Conservation (phyloP, 2,888 invertebrate genomes). For the Neoascia interrupta region DNA sequence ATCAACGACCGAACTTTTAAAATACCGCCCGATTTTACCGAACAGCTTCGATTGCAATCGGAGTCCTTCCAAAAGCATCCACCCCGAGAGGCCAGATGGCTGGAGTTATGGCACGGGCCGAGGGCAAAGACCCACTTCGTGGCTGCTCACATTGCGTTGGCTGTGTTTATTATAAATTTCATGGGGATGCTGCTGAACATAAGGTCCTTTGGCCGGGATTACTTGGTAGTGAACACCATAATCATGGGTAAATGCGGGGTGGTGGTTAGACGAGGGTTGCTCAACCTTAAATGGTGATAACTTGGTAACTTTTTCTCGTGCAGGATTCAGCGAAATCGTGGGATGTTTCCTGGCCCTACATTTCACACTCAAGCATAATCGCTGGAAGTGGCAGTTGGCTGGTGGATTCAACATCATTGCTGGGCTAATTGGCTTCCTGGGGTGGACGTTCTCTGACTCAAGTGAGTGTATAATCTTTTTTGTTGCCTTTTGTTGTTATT, state of each 20-base stretch:
- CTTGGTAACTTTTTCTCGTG: slow-evolving; percentile 14
- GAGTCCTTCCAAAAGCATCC: slow-evolving; percentile 73
- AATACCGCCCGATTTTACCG: slow-evolving; percentile 76
- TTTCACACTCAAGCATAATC: slow-evolving; percentile 77
- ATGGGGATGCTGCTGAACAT: slow-evolving; percentile 80
- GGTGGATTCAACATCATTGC: slow-evolving; percentile 78
- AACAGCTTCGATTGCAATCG: slow-evolving; percentile 75
- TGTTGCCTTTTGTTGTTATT: too few relatives aligned
- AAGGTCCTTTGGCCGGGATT: slow-evolving; percentile 79
- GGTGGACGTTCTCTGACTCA: slow-evolving; percentile 77
- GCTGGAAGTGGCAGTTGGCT: slow-evolving; percentile 79
- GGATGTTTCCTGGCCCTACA: slow-evolving; percentile 79
- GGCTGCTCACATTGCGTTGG: slow-evolving; percentile 77
- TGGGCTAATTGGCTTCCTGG: slow-evolving; percentile 78
- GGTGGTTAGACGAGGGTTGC: background rate
- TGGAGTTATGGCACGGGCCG: slow-evolving; percentile 76
- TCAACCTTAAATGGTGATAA: slow-evolving; percentile 20
- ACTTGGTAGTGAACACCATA: slow-evolving; percentile 78
- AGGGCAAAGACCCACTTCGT: slow-evolving; percentile 76
- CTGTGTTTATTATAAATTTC: slow-evolving; percentile 78
- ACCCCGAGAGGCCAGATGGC: slow-evolving; percentile 74
- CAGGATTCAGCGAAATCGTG: slow-evolving; percentile 79
- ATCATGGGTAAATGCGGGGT: slow-evolving; percentile 77
- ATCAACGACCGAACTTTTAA: slow-evolving; percentile 77
- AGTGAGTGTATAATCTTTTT: too few relatives aligned